These are phyloP conservation scores for Lichenostomus cassidix DNA, from an alignment of 2,113 vertebrate genomes.

Conservation along the genomic window DNA sequence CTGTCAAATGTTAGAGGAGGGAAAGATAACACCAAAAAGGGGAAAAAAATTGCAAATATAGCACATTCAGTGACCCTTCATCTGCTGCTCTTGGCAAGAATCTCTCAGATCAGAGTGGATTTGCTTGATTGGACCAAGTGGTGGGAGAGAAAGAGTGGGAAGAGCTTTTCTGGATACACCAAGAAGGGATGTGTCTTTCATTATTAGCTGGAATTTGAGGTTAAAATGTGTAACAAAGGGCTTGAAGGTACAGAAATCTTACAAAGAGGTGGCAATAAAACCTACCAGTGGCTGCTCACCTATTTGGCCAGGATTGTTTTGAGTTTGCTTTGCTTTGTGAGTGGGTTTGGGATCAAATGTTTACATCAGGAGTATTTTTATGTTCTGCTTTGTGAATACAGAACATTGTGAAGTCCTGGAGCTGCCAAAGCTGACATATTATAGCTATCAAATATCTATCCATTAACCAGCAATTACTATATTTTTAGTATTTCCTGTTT, in stretches of 20 bases:
- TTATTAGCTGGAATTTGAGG: background rate
- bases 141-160: background rate
- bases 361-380: background rate
- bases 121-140: background rate
- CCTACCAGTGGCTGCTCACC: background rate
- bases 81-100: background rate
- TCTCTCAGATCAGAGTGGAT: background rate
- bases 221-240: background rate
- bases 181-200: background rate
- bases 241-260: background rate
- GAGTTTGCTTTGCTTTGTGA: background rate
- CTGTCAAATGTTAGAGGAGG: background rate
- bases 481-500: background rate
- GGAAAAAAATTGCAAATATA: background rate
- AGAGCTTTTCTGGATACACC: background rate
- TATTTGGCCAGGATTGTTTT: background rate
- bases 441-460: background rate
- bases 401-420: background rate
- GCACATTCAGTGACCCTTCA: background rate
- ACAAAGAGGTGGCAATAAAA: background rate
- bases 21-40: background rate
- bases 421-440: background rate
- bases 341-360: background rate
- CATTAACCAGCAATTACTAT: background rate
- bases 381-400: background rate